Percentiles rank a stretch among this genome's conserved stretches.
These are phyloP conservation scores for Thomomys bottae DNA, from an alignment of 2,113 vertebrate genomes.

Conservation along the genomic window DNA sequence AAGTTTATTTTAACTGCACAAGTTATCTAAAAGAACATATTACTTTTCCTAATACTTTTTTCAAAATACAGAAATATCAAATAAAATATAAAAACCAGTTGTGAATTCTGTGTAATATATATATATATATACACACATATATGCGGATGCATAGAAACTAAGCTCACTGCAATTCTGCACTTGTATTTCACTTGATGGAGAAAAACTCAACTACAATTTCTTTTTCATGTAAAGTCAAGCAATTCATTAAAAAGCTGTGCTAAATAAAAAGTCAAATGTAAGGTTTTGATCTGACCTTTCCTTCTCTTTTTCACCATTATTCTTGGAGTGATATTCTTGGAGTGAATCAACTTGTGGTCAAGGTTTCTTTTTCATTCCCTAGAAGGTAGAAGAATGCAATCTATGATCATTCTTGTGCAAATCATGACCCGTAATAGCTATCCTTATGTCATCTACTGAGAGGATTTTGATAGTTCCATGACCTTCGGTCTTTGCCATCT, in stretches of 20 bases:
- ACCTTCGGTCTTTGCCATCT: background rate
- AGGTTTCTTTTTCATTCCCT: background rate
- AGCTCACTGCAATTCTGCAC: background rate
- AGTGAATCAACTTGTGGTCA: background rate
- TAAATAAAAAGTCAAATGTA: background rate
- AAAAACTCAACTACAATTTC: background rate
- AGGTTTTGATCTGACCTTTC: background rate
- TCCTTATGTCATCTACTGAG: background rate
- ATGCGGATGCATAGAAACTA: too few relatives aligned
- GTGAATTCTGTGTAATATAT: background rate
- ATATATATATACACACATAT: background rate
- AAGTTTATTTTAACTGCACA: background rate
- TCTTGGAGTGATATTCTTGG: background rate
- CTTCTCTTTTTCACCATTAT: background rate
- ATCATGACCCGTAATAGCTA: background rate
- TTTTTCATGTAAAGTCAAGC: background rate
- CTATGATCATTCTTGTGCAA: background rate
- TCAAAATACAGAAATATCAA: constrained; percentile 18
- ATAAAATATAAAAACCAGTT: background rate
- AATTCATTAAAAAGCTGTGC: background rate
- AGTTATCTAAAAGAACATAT: background rate
- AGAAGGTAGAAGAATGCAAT: background rate
- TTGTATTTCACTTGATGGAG: background rate
- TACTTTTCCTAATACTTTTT: background rate
- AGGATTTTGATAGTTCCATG: background rate